Evolutionary conservation across 2,113 vertebrate species (phyloP).

Genomic region (Anseranas semipalmata): DNA sequence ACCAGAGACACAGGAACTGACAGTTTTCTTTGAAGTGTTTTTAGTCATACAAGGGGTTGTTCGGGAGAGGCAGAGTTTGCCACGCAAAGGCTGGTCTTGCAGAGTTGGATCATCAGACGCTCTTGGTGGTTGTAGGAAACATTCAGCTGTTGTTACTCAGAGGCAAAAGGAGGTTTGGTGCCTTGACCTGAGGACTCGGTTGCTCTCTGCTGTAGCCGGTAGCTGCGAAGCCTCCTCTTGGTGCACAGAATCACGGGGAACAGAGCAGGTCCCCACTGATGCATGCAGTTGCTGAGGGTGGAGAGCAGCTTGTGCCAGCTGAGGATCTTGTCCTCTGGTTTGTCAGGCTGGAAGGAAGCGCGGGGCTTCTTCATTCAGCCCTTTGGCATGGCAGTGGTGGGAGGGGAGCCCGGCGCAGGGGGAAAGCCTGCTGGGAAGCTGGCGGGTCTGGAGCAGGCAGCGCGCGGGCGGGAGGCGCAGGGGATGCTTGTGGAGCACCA

Average conservation of each 20-base stretch:
- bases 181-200: not conserved
- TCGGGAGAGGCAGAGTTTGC: not conserved
- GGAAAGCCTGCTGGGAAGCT: not conserved
- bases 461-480: not conserved
- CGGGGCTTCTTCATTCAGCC: not conserved
- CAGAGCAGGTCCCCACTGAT: not conserved
- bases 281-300: not conserved
- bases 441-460: not conserved
- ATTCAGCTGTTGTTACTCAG: not conserved
- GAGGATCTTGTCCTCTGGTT: not conserved
- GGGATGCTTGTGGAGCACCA: not conserved
- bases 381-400: not conserved
- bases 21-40: not conserved
- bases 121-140: not conserved
- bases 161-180: not conserved
- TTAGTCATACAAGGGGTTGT: too few relatives aligned
- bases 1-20: not conserved
- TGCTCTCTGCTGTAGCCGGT: not conserved
- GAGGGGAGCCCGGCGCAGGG: not conserved
- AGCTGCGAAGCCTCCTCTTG: not conserved
- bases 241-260: not conserved
- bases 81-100: not conserved
- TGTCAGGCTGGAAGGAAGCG: not conserved
- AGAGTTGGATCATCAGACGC: not conserved
- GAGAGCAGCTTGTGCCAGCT: not conserved